Percentiles rank a stretch among this genome's conserved stretches.
phyloP scores from a whole-genome alignment of 2,113 vertebrate species.

The Megaleporinus macrocephalus region DNA sequence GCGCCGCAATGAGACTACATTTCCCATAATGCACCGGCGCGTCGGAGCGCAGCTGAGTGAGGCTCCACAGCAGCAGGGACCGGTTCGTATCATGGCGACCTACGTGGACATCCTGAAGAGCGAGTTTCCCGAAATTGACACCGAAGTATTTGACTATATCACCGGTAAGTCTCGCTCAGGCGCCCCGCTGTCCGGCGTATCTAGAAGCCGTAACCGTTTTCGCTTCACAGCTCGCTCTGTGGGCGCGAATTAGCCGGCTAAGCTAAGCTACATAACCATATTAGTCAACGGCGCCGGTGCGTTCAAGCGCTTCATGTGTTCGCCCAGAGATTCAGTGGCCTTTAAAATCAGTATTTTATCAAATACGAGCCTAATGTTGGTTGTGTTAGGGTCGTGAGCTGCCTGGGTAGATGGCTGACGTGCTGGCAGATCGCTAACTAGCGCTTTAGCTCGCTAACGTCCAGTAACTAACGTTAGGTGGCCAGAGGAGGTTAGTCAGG shows the following conservation, averaged over 20 bases:
- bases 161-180: conserved; percentile 77
- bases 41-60: conserved; percentile 23
- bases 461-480: neutral
- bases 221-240: neutral
- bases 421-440: neutral
- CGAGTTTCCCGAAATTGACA: conserved; percentile 94
- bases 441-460: neutral
- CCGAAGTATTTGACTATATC: conserved; percentile 92
- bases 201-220: neutral
- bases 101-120: conserved; percentile 92
- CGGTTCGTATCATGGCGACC: conserved; percentile 87
- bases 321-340: neutral
- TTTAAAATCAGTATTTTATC: neutral
- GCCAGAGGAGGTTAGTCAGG: neutral
- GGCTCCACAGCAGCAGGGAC: conserved; percentile 37
- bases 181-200: neutral
- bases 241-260: neutral
- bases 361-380: neutral
- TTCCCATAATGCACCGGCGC: conserved; percentile 56
- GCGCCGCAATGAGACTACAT: conserved; percentile 40
- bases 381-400: neutral
- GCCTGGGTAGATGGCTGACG: neutral
- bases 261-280: neutral
- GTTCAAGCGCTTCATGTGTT: neutral
- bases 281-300: too few relatives aligned